A percentile compares a stretch with the other conserved stretches of the same genome.
These are phyloP conservation scores for Zelleria hepariella DNA, from an alignment of 2,888 invertebrate species.

Conservation along the genomic window DNA sequence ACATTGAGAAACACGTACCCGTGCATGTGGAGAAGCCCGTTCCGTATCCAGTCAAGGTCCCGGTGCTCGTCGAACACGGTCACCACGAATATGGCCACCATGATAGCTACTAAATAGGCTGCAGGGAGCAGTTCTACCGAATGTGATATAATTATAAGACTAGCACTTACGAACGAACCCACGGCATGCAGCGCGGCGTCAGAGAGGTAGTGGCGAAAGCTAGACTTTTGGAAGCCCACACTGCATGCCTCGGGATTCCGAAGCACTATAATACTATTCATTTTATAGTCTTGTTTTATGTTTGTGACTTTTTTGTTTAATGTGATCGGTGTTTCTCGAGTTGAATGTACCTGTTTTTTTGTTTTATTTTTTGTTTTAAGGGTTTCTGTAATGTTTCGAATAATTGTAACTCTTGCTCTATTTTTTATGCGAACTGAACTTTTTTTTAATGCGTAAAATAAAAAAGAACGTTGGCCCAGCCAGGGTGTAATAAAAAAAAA, in stretches of 20 bases:
- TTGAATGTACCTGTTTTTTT: slow-evolving; percentile 68
- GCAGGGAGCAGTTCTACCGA: slow-evolving; percentile 65
- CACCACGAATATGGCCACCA: slow-evolving; percentile 67
- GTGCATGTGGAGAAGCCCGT: slow-evolving; percentile 74
- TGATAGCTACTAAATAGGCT: slow-evolving; percentile 66
- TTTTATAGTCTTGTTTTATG: slow-evolving; percentile 29
- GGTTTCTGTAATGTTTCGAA: background rate
- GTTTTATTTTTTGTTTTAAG: slow-evolving; percentile 30
- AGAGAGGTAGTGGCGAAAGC: slow-evolving; percentile 41
- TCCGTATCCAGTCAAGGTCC: slow-evolving; percentile 76
- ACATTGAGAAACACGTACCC: slow-evolving; percentile 77
- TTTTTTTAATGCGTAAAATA: slow-evolving; percentile 25
- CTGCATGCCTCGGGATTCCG: slow-evolving; percentile 40
- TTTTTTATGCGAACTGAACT: slow-evolving; percentile 35
- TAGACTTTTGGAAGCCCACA: slow-evolving; percentile 31
- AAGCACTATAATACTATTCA: slow-evolving; percentile 55
- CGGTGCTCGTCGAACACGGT: slow-evolving; percentile 59
- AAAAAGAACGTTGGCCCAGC: slow-evolving; percentile 38
- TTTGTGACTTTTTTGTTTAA: slow-evolving; percentile 42
- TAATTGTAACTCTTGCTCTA: slow-evolving; percentile 6
- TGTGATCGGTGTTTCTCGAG: slow-evolving; percentile 60
- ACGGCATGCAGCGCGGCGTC: slow-evolving; percentile 38
- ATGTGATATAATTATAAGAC: slow-evolving; percentile 70
- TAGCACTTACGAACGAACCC: slow-evolving; percentile 50
- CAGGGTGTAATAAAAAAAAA: slow-evolving; percentile 28